Conservation (phyloP, 2,113 vertebrate species). For the Anoura caudifer region DNA sequence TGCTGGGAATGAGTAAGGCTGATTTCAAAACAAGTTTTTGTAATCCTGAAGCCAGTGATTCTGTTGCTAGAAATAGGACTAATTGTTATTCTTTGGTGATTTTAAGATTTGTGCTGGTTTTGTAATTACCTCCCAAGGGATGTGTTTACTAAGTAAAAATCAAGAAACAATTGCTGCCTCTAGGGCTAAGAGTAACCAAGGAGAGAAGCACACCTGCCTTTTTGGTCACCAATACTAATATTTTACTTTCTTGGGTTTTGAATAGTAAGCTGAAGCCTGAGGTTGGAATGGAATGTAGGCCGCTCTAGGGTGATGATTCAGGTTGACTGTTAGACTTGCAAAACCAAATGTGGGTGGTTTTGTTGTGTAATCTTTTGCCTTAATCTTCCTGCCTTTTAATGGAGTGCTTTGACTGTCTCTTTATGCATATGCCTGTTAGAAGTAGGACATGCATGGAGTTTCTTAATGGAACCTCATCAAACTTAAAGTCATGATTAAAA, state of each 20-base stretch:
- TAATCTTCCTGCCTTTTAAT: conserved; percentile 70
- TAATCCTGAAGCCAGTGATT: neutral
- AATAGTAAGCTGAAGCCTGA: neutral
- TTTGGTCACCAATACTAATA: conserved; percentile 53
- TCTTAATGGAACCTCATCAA: conserved; percentile 65
- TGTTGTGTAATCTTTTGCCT: conserved; percentile 66
- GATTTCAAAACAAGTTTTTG: neutral
- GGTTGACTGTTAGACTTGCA: conserved; percentile 63
- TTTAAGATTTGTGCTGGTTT: neutral
- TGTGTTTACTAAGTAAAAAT: conserved; percentile 50
- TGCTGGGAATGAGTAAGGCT: neutral
- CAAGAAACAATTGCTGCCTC: conserved; percentile 45
- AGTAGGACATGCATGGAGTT: conserved; percentile 1
- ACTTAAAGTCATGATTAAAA: conserved; percentile 62
- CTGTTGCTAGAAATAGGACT: neutral
- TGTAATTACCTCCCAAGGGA: conserved; percentile 56
- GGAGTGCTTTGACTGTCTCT: conserved; percentile 57
- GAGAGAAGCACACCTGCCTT: conserved; percentile 58
- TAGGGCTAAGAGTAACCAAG: conserved; percentile 27
- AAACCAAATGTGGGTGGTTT: conserved; percentile 72
- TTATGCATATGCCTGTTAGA: conserved; percentile 41
- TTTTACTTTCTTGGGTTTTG: conserved; percentile 51
- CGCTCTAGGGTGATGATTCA: conserved; percentile 65
- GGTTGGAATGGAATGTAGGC: conserved; percentile 18
- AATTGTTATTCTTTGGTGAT: conserved; percentile 18